Base-by-base conservation (phyloP, 2,797 vertebrate species). In the Onychomys leucogaster region DNA sequence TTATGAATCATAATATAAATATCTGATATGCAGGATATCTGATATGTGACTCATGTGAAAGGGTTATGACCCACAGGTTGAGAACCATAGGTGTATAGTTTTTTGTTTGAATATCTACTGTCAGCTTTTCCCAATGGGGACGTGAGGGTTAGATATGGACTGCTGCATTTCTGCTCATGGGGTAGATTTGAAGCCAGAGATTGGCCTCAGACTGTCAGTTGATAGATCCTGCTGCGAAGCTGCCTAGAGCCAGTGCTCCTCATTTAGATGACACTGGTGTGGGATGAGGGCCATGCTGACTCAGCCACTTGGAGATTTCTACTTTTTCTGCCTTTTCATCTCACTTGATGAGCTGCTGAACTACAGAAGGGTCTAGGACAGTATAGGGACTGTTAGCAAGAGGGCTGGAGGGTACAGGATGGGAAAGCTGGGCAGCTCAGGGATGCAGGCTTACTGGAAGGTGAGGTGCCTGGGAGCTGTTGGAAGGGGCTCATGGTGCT, bases 281-380 rank as follows among this genome's bases (percentile, higher is more conserved):
- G 37, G 61, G 13, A 25, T 29, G 0, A 59, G 61, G 19, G 52
- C 63, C 25, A 23, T 61, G 57, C n/a, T 63, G 25, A 21, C 78
- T 8, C 6, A 52, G 82, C 73, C 76, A 9, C 16, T 52, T 37
- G 4, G 86, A 69, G 10, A 83, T 55, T 52, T 12, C 19, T 11
- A 11, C 8, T 16, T 86, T 67, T 65, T 87, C 73, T 80, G 17
- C 17, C 29, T 59, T 91, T 93, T 52, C 61, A 32, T 87, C 65
- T 94, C 46, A 87, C 9, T 34, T 77, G 69, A 86, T 95, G 71
- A 76, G n/a, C 65, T 88, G 57, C 65, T 81, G n/a, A 93, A 49
- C 65, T 94, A 21, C 23, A 46, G 65, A 92, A 65, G 34, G 82
- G 59, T 46, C 73, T 59, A 75, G 37, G 14, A 29, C 55, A 23